A percentile compares a stretch with the other conserved stretches of the same genome.
These are phyloP conservation scores for Meta bourneti DNA, from an alignment of 2,888 invertebrate genomes.

Conservation along the genomic window DNA sequence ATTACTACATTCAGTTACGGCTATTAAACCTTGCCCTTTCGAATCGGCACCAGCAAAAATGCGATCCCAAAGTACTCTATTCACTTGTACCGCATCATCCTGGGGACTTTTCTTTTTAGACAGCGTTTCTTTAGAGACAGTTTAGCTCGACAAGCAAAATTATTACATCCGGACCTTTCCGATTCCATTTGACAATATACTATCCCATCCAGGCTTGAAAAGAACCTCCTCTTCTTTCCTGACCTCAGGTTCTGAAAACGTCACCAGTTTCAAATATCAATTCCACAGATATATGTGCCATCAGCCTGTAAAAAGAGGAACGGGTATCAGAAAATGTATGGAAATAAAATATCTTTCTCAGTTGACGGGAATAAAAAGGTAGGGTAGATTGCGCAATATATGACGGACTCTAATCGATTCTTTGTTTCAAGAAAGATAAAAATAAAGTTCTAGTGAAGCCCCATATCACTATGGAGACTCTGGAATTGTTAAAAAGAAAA, in stretches of 20 bases:
- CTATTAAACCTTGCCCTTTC: too few relatives aligned
- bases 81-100: too few relatives aligned
- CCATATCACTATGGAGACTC: neutral
- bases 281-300: slow-evolving; percentile 1
- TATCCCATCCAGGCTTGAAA: neutral
- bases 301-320: neutral
- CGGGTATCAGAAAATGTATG: neutral
- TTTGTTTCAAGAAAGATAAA: slow-evolving; percentile 26
- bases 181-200: neutral
- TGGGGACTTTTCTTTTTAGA: too few relatives aligned
- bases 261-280: neutral
- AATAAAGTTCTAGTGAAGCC: neutral
- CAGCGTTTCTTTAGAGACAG: neutral
- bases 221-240: neutral
- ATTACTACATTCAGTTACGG: too few relatives aligned
- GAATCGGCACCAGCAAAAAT: too few relatives aligned
- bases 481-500: neutral
- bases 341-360: slow-evolving; percentile 43
- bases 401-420: slow-evolving; percentile 67
- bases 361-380: slow-evolving; percentile 13
- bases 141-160: neutral
- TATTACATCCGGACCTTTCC: neutral
- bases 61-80: too few relatives aligned
- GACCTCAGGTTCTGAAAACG: neutral
- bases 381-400: slow-evolving; percentile 45